A percentile compares a stretch with the other conserved stretches of the same genome.
phyloP scores from a whole-genome alignment of 1,140 invertebrate species.

The Augochlora pura region DNA sequence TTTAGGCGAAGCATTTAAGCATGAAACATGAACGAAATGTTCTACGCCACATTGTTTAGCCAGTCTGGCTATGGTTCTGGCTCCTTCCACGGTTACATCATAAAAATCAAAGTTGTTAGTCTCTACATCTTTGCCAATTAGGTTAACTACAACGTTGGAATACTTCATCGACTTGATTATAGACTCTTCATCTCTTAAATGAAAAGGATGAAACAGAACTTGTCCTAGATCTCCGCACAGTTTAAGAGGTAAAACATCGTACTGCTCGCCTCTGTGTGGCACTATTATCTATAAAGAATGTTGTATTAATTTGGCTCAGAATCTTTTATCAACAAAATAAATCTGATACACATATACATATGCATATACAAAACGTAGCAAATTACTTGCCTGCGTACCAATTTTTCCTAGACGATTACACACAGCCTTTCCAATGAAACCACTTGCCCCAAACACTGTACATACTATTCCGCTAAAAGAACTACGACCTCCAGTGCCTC shows the following conservation, averaged over 20 bases:
- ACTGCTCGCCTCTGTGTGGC: slow-evolving; percentile 94
- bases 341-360: too few species aligned
- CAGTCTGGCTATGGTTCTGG: slow-evolving; percentile 87
- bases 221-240: slow-evolving; percentile 97
- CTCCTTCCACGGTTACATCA: slow-evolving; percentile 90
- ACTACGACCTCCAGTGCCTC: slow-evolving; percentile 95
- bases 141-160: slow-evolving; percentile 98
- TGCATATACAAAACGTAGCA: background rate
- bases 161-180: slow-evolving; percentile 94
- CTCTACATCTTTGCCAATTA: slow-evolving; percentile 95
- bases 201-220: slow-evolving; percentile 93
- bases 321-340: too few species aligned
- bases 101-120: slow-evolving; percentile 93
- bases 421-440: slow-evolving; percentile 92
- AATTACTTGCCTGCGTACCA: slow-evolving; percentile 86
- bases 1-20: slow-evolving; percentile 85
- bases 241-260: slow-evolving; percentile 88
- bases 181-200: slow-evolving; percentile 93
- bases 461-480: slow-evolving; percentile 98
- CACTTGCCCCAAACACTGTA: slow-evolving; percentile 96
- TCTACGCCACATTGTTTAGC: slow-evolving; percentile 89
- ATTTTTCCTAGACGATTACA: slow-evolving; percentile 94
- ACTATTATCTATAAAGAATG: slow-evolving; percentile 89
- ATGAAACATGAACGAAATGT: slow-evolving; percentile 92
- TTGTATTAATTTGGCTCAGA: background rate